phyloP scores from a whole-genome alignment of 92 coral and sea anemone species.

The Epizoanthus stellaris region DNA sequence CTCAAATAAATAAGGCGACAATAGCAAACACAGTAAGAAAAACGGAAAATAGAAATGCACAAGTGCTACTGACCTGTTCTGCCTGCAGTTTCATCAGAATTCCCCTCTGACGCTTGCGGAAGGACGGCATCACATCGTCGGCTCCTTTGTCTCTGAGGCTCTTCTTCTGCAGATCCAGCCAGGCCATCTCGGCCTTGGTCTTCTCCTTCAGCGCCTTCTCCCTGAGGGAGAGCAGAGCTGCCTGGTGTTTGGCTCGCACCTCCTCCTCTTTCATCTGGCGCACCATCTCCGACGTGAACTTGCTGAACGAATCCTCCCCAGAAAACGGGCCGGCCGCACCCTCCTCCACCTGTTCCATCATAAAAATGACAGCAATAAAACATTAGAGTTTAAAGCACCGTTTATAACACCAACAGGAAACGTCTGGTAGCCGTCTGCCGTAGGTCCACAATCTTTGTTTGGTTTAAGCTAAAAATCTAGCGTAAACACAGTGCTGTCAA shows the following conservation, averaged over 20 bases:
- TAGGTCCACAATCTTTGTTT: too few relatives aligned
- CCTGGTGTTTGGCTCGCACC: constrained; percentile 93
- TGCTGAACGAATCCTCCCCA: constrained; percentile 93
- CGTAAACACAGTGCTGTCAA: too few relatives aligned
- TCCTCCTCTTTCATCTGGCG: constrained; percentile 94
- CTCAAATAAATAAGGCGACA: too few relatives aligned
- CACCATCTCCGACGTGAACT: constrained; percentile 97
- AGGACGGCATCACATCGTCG: constrained; percentile 98
- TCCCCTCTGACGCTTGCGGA: constrained; percentile 92
- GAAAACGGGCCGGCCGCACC: constrained; percentile 76
- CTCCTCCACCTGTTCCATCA: constrained; percentile 39
- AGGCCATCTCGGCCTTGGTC: constrained; percentile 98
- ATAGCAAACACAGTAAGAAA: too few relatives aligned
- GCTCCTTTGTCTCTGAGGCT: constrained; percentile 92
- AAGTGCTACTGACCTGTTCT: constrained; percentile 75
- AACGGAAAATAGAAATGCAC: not conserved
- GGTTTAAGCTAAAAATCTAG: too few relatives aligned
- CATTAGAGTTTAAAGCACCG: too few relatives aligned
- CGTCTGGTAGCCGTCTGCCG: too few relatives aligned
- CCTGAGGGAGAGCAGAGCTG: constrained; percentile 92
- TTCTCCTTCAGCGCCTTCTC: constrained; percentile 98
- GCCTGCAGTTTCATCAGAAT: constrained; percentile 88
- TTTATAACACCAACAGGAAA: too few relatives aligned
- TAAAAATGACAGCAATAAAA: too few relatives aligned
- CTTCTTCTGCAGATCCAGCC: constrained; percentile 94